Base-by-base conservation (phyloP, 2,888 invertebrate genomes). In the Parapristionchus giblindavisi region DNA sequence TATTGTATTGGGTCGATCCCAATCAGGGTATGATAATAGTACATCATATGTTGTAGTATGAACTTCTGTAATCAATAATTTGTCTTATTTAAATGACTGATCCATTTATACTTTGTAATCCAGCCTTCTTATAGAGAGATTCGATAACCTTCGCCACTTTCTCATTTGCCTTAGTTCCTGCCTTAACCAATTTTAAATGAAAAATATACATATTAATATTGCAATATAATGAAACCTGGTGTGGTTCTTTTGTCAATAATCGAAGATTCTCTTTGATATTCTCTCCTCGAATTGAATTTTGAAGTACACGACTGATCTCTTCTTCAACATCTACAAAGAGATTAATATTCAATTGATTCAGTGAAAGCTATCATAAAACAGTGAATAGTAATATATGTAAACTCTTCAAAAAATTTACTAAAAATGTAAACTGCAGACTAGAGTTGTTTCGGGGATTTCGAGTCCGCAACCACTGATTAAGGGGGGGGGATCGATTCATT, bases 1-100 rank as follows among this genome's bases (percentile, higher is more conserved):
- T 6, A 83, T 66, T 36, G 78, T 75, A 56, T 87, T 87, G 0
- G 87, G 87, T 5, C 77, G 77, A 6, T 80, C 77, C 66, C 80
- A 86, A 75, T 87, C 80, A 2, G 87, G 87, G 75, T 87, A 88
- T 6, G 83, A 83, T 3, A 87, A 79, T 2, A 87, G 79, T 8
- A 87, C 87, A 60, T 85, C 84, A 79, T 87, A 87, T 32, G 84
- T 78, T 27, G 78, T 48, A 0, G 79, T 80, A 63, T 80, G 83
- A 21, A 84, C 84, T 71, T 82, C 83, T 79, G 38, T 1, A 56
- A 32, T 40, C 56, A 54, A 4, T 27, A 34, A 43, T 21, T 43
- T 68, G 24, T 36, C 54, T 34, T 14, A 14, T 17, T 34, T 58
- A 29, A 29, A 29, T 34, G 36, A 8, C 11, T 14, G 34, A 6